Conservation (phyloP, 2,888 invertebrate genomes). For the Hirtodrosophila trivittata region DNA sequence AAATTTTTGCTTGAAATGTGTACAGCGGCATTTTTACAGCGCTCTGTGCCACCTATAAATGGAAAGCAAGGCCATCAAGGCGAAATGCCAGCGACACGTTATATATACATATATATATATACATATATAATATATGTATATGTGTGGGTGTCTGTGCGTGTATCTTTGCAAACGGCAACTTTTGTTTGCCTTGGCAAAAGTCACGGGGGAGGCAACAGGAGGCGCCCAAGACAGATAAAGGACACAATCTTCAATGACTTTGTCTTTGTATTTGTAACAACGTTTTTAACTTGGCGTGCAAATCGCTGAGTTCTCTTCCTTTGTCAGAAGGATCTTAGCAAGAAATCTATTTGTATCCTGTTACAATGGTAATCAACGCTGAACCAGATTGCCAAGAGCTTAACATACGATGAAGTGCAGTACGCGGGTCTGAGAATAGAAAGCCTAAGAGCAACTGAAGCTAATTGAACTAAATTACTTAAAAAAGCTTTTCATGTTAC, state of each 20-base stretch:
- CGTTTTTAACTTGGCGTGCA: slow-evolving; percentile 53
- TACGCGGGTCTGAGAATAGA: neutral
- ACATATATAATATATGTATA: slow-evolving; percentile 9
- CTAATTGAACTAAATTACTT: no score
- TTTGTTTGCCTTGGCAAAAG: slow-evolving; percentile 70
- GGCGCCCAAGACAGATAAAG: slow-evolving; percentile 4
- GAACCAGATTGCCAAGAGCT: slow-evolving; percentile 49
- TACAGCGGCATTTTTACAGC: slow-evolving; percentile 58
- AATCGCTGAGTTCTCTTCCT: slow-evolving; percentile 43
- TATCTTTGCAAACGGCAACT: slow-evolving; percentile 61
- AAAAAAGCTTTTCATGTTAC: no score
- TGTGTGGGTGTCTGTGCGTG: slow-evolving; percentile 15
- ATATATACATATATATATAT: slow-evolving; percentile 19
- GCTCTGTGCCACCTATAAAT: slow-evolving; percentile 62
- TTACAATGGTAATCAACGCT: slow-evolving; percentile 42
- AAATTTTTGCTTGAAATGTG: slow-evolving; percentile 77
- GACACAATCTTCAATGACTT: slow-evolving; percentile 49
- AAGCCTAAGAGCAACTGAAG: no score
- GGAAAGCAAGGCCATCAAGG: slow-evolving; percentile 56
- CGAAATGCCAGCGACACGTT: slow-evolving; percentile 57
- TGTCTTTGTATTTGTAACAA: slow-evolving; percentile 48
- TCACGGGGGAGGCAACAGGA: slow-evolving; percentile 39
- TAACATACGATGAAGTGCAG: slow-evolving; percentile 34
- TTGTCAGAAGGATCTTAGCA: slow-evolving; percentile 4
- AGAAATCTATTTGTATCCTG: slow-evolving; percentile 30